Base-by-base conservation (phyloP, 2,797 vertebrate species). In the Antennarius maculatus region DNA sequence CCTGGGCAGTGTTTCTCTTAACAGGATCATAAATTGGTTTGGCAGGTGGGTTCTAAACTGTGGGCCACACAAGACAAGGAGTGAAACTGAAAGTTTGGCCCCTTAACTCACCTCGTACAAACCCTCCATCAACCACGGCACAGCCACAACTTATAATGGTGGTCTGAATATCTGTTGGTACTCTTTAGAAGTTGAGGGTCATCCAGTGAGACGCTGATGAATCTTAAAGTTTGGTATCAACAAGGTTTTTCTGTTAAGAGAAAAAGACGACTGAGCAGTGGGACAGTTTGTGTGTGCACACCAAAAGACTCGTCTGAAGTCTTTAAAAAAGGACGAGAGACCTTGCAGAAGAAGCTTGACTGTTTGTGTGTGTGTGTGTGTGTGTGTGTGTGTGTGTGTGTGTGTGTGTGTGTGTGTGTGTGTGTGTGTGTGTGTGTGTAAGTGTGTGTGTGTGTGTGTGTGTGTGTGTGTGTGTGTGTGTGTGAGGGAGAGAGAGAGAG, bases 11-110 rank as follows among this genome's bases (percentile, higher is more conserved):
- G 86, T 87, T 89, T 86, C 83, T 82, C 85, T 77, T 83, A 86
- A 89, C 87, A 71, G 81, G 80, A 62, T 83, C 80, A 63, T 93
- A 92, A 92, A 94, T 93, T 86, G 89, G 59, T 83, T 81, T 90
- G 87, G 79, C 90, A 88, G 83, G 70, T 86, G 74, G 82, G 78
- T 67, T 86, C 81, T 82, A 77, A 83, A 87, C 71, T 54, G 66
- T 67, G 76, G 82, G 85, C 86, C 85, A 82, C 80, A 79, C 83
- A 84, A 56, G 86, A 86, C 79, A 81, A 79, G 64, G 80, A 80
- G 74, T 67, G 57, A 48, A 61, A 69, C 77, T 53, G 64, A 81
- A 78, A 78, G 28, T 73, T 68, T 66, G 71, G 66, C 14, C 2
- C 60, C 60, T 34, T n/a, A 74, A 61, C 69, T 73, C 71, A 43